Percentiles rank a stretch among this genome's conserved stretches.
Evolutionary conservation across 2,797 vertebrate species (phyloP).

Genomic region (Harpagifer antarcticus): DNA sequence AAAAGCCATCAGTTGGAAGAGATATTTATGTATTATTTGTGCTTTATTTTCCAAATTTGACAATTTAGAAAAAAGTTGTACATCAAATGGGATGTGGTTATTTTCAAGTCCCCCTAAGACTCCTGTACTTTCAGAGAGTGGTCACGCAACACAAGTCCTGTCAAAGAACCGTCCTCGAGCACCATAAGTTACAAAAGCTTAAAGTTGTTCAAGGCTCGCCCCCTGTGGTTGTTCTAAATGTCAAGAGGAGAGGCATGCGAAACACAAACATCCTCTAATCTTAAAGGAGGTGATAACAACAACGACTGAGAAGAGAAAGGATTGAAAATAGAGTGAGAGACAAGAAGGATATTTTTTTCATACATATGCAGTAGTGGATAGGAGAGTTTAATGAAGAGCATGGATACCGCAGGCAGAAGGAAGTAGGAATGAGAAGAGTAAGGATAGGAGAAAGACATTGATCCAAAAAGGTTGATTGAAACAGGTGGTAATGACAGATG

Average conservation of each 20-base stretch:
- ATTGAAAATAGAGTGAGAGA: background rate
- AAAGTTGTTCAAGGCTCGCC: background rate
- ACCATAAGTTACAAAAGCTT: background rate
- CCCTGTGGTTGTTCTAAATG: slow-evolving; percentile 1
- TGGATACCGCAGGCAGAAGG: background rate
- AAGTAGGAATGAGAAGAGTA: background rate
- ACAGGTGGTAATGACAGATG: background rate
- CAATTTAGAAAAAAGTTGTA: background rate
- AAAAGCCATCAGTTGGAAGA: slow-evolving; percentile 8
- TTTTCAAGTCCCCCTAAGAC: background rate
- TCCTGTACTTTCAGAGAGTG: background rate
- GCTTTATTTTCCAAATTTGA: background rate
- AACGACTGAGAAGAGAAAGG: background rate
- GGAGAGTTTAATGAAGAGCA: background rate
- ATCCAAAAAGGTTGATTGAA: background rate
- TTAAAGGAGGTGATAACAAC: slow-evolving; percentile 1
- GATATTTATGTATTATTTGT: background rate
- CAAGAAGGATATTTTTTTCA: background rate
- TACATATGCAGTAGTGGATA: background rate
- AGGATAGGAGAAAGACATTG: background rate
- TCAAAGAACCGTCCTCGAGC: slow-evolving; percentile 9
- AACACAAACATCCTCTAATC: slow-evolving; percentile 22
- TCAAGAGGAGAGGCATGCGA: slow-evolving; percentile 16
- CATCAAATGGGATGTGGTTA: background rate
- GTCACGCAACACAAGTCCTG: slow-evolving; percentile 19